Evolutionary conservation across 2,113 vertebrate species (phyloP).

Genomic region (Romanogobio albipinnatus): DNA sequence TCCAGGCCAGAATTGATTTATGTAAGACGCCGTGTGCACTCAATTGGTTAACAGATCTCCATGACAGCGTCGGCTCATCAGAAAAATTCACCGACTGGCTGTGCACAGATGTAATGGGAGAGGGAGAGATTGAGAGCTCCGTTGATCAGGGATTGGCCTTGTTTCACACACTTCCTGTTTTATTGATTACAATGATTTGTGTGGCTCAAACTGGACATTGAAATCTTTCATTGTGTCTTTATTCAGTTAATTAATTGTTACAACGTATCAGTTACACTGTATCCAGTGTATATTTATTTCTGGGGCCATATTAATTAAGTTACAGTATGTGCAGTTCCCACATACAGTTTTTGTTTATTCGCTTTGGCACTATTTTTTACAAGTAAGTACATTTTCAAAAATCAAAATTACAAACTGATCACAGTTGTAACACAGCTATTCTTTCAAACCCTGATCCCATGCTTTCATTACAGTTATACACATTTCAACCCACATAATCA

Average conservation of each 20-base stretch:
- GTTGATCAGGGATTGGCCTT: conserved; percentile 15
- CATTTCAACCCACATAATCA: no score
- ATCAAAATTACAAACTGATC: no score
- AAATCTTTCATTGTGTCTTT: conserved; percentile 19
- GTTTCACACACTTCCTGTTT: conserved; percentile 35
- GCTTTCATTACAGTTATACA: no score
- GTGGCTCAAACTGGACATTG: background rate
- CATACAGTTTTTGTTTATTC: no score
- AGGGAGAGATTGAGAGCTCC: background rate
- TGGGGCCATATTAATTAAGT: background rate
- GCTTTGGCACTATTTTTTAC: no score
- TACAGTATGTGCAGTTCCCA: background rate
- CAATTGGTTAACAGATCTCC: conserved; percentile 31
- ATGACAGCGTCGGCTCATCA: background rate
- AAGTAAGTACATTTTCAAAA: no score
- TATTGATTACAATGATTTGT: conserved; percentile 24
- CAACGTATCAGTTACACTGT: background rate
- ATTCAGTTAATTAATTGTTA: background rate
- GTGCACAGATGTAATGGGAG: background rate
- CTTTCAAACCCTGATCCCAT: no score
- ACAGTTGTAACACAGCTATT: no score
- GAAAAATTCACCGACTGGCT: background rate
- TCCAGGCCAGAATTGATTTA: conserved; percentile 40
- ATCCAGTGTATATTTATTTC: conserved; percentile 8
- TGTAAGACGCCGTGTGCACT: background rate